Percentiles rank a stretch among this genome's conserved stretches.
phyloP scores from a whole-genome alignment of 2,888 invertebrate genomes.

The Rhyacophila evoluta region DNA sequence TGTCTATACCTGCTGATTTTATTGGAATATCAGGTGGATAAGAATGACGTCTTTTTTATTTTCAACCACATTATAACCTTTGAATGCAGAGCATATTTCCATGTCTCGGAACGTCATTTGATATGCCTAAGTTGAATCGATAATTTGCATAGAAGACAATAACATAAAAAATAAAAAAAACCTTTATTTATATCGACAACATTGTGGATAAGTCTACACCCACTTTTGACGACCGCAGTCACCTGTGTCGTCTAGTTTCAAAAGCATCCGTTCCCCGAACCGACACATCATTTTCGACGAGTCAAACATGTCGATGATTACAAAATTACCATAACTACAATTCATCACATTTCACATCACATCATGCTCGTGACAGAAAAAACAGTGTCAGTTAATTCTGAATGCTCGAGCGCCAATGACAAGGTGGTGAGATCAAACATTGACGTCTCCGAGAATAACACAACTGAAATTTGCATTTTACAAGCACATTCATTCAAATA shows the following conservation, averaged over 20 bases:
- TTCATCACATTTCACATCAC: slow-evolving; percentile 15
- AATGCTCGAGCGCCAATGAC: slow-evolving; percentile 10
- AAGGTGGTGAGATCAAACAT: slow-evolving; percentile 13
- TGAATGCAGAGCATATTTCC: slow-evolving; percentile 10
- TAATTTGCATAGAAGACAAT: slow-evolving; percentile 24
- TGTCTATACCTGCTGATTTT: too few species aligned
- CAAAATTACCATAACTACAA: slow-evolving; percentile 1
- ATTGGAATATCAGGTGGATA: too few species aligned
- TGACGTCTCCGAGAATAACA: background rate
- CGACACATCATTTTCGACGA: background rate
- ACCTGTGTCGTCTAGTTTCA: slow-evolving; percentile 7
- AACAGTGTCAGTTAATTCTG: slow-evolving; percentile 10
- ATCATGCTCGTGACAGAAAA: slow-evolving; percentile 4
- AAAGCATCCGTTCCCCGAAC: slow-evolving; percentile 5
- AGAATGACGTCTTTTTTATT: background rate
- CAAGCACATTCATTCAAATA: background rate
- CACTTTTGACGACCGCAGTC: slow-evolving; percentile 5
- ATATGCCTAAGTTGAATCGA: slow-evolving; percentile 9
- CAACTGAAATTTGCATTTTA: slow-evolving; percentile 1
- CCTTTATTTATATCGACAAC: slow-evolving; percentile 19
- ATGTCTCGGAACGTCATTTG: slow-evolving; percentile 4
- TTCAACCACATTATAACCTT: background rate
- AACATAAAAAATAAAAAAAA: slow-evolving; percentile 7
- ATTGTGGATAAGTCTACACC: background rate
- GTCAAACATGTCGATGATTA: slow-evolving; percentile 18